Conservation (phyloP, 2,113 vertebrate genomes). For the Cryptomyrus ogoouensis region DNA sequence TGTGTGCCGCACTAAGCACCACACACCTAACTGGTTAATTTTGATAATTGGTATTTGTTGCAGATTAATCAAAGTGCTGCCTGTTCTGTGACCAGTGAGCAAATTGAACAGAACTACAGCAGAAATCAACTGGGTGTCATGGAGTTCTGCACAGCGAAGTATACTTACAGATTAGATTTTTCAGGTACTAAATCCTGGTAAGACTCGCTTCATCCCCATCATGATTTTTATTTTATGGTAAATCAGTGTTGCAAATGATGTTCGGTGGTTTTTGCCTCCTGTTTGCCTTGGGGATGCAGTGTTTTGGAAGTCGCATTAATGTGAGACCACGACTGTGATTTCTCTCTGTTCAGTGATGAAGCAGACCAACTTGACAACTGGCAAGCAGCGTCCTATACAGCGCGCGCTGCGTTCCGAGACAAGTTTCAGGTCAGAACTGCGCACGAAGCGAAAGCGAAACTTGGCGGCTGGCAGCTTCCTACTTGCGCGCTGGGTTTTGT, state of each 20-base stretch:
- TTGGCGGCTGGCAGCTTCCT: background rate
- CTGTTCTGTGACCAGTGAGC: constrained; percentile 85
- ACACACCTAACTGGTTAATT: background rate
- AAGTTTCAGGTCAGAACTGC: constrained; percentile 80
- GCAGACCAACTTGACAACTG: constrained; percentile 83
- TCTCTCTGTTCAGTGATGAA: constrained; percentile 71
- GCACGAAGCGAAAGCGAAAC: background rate
- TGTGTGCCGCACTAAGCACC: background rate
- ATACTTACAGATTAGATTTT: constrained; percentile 88
- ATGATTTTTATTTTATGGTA: background rate
- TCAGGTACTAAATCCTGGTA: constrained; percentile 60
- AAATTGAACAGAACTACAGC: constrained; percentile 86
- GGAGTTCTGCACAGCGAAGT: constrained; percentile 88
- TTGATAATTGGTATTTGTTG: constrained; percentile 31
- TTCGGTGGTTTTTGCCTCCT: background rate
- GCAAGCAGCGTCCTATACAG: constrained; percentile 84
- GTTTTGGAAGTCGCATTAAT: background rate
- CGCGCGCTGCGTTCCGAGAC: constrained; percentile 83
- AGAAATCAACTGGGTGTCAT: constrained; percentile 76
- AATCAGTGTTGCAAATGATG: background rate
- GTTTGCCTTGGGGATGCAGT: background rate
- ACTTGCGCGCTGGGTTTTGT: background rate
- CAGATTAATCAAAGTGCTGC: constrained; percentile 80
- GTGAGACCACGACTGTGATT: background rate
- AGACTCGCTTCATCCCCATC: background rate